phyloP scores from a whole-genome alignment of 1,140 invertebrate species.

The Anthonomus grandis region DNA sequence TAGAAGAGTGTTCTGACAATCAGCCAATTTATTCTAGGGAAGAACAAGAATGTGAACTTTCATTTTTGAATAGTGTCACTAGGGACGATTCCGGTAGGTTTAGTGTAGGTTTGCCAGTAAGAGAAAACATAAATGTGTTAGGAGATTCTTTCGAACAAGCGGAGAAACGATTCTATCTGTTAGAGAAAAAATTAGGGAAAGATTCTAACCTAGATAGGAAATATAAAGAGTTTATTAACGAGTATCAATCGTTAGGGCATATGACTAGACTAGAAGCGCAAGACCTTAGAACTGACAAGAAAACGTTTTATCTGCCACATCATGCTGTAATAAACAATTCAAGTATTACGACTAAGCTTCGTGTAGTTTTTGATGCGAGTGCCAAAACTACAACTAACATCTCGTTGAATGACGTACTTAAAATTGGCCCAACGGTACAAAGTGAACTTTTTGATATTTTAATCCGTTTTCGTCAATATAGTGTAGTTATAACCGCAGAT shows the following conservation, averaged over 20 bases:
- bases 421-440: slow-evolving; percentile 39
- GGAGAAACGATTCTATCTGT: slow-evolving; percentile 7
- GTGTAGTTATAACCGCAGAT: slow-evolving; percentile 45
- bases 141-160: slow-evolving; percentile 16
- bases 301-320: slow-evolving; percentile 11
- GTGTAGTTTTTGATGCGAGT: slow-evolving; percentile 42
- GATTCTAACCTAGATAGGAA: slow-evolving; percentile 10
- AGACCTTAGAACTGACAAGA: neutral
- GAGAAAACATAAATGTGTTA: slow-evolving; percentile 1
- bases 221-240: slow-evolving; percentile 16
- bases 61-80: slow-evolving; percentile 17
- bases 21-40: slow-evolving; percentile 5
- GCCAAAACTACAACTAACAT: slow-evolving; percentile 36
- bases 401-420: slow-evolving; percentile 15
- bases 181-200: slow-evolving; percentile 13
- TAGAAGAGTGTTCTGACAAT: slow-evolving; percentile 9
- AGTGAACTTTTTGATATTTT: slow-evolving; percentile 46
- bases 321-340: neutral
- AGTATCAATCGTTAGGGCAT: slow-evolving; percentile 18
- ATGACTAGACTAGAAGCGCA: neutral
- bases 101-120: slow-evolving; percentile 26
- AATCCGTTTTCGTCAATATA: slow-evolving; percentile 47
- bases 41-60: slow-evolving; percentile 21
- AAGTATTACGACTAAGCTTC: slow-evolving; percentile 6
- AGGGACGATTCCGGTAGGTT: slow-evolving; percentile 14